A percentile compares a stretch with the other conserved stretches of the same genome.
phyloP scores from a whole-genome alignment of 2,888 invertebrate species.

The Latrodectus elegans region DNA sequence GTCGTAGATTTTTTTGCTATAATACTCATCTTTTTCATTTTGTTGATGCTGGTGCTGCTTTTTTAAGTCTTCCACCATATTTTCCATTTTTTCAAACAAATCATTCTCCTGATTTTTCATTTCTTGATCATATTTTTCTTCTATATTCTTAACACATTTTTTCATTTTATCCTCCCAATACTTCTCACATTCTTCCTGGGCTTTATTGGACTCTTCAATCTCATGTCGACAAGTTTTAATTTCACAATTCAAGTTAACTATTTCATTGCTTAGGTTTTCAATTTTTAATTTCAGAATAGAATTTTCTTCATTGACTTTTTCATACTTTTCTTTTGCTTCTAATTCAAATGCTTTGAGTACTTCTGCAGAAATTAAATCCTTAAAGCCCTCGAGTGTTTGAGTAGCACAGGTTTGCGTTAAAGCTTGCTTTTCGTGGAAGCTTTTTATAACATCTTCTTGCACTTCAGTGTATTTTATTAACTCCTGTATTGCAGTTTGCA shows the following conservation, averaged over 20 bases:
- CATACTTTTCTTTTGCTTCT: neutral
- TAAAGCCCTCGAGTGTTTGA: neutral
- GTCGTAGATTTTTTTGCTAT: too few relatives aligned
- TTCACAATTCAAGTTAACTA: neutral
- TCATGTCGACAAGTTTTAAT: constrained; percentile 4
- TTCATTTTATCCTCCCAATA: constrained; percentile 20
- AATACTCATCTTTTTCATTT: too few relatives aligned
- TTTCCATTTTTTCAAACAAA: constrained; percentile 22
- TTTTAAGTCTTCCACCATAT: neutral
- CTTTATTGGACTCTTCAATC: neutral
- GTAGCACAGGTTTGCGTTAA: neutral
- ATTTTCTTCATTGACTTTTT: constrained; percentile 1
- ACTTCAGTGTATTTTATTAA: neutral
- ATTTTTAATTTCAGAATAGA: constrained; percentile 14
- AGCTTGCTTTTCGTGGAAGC: neutral
- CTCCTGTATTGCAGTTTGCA: neutral
- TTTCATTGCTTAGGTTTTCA: neutral
- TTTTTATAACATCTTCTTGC: neutral
- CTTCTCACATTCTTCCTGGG: too few relatives aligned
- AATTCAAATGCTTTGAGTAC: neutral
- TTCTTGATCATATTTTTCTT: constrained; percentile 52
- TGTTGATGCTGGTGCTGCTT: neutral
- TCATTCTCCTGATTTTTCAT: constrained; percentile 38
- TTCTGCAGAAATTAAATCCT: neutral
- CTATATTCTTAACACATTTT: constrained; percentile 17